Evolutionary conservation across 2,888 invertebrate species (phyloP).

Genomic region (Folsomia candida): DNA sequence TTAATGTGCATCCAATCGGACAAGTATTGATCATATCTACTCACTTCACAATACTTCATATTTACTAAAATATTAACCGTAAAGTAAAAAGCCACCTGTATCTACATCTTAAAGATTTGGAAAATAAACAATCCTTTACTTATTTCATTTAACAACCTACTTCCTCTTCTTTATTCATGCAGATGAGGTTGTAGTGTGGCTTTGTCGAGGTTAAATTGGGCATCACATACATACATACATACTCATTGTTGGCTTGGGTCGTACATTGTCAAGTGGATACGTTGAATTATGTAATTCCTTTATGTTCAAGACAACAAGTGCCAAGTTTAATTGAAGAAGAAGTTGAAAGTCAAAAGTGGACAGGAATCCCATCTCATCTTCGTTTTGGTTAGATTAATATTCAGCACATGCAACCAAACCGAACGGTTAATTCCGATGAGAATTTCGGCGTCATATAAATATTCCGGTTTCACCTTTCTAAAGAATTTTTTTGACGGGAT

Average conservation of each 20-base stretch:
- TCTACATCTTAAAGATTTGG: too few species aligned
- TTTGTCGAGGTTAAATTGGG: background rate
- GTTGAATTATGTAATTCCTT: background rate
- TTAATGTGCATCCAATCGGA: too few species aligned
- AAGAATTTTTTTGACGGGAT: too few species aligned
- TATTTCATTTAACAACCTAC: background rate
- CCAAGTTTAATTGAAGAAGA: background rate
- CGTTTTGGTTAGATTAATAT: background rate
- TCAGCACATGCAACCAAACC: background rate
- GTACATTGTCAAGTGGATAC: background rate
- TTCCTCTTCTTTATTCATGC: background rate
- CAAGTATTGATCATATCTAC: too few species aligned
- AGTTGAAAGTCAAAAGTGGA: background rate
- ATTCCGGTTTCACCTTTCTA: background rate
- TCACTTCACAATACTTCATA: too few species aligned
- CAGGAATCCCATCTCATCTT: too few species aligned
- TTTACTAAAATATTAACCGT: too few species aligned
- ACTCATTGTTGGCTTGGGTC: background rate
- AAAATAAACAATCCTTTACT: background rate
- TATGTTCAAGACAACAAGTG: background rate
- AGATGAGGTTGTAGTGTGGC: background rate
- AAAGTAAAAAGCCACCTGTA: too few species aligned
- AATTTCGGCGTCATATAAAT: background rate
- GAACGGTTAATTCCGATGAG: background rate
- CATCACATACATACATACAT: background rate